These are phyloP conservation scores for Copsychus sechellarum DNA, from an alignment of 2,113 vertebrate genomes.

Conservation along the genomic window DNA sequence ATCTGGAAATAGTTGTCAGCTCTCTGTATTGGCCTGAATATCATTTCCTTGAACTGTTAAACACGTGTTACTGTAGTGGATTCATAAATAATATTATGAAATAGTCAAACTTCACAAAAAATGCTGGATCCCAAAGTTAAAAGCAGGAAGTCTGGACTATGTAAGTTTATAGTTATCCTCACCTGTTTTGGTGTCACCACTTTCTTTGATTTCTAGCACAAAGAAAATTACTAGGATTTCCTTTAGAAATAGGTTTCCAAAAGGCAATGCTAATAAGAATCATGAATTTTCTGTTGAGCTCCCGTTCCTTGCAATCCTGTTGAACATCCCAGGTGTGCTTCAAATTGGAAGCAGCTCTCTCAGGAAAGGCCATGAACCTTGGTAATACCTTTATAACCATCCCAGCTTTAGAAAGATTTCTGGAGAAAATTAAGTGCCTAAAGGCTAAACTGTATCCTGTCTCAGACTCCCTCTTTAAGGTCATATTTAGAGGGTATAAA, in stretches of 20 bases:
- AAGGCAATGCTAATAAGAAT: neutral
- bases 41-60: neutral
- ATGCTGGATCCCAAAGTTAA: neutral
- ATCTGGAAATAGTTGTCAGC: neutral
- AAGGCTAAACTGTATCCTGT: conserved; percentile 56
- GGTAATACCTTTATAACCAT: conserved; percentile 36
- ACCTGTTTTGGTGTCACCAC: neutral
- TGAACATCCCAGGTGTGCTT: neutral
- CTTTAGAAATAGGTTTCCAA: neutral
- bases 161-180: neutral
- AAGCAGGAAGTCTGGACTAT: neutral
- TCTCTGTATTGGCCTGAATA: neutral
- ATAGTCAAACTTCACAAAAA: neutral
- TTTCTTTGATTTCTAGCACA: neutral
- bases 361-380: conserved; percentile 15
- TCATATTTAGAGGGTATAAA: conserved; percentile 34
- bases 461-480: conserved; percentile 20
- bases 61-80: neutral
- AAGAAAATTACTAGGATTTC: neutral
- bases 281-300: neutral
- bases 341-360: conserved; percentile 22
- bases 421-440: conserved; percentile 46
- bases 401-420: conserved; percentile 23
- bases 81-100: neutral
- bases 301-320: neutral